Conservation (phyloP, 2,888 invertebrate genomes). For the Andrena hattorfiana region DNA sequence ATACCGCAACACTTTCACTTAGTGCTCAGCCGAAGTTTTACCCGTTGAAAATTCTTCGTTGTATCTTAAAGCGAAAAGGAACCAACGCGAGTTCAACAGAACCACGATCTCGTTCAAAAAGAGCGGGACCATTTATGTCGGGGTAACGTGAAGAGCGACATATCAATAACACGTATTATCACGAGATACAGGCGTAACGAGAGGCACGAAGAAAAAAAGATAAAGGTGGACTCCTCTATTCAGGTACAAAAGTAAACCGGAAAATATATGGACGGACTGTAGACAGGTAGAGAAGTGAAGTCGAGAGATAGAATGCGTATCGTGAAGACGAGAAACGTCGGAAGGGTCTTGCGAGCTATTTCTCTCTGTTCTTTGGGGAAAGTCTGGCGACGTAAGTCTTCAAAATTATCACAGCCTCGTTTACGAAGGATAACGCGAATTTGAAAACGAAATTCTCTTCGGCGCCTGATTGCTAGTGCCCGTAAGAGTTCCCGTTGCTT, state of each 20-base stretch:
- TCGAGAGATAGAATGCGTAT: slow-evolving; percentile 38
- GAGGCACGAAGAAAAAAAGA: slow-evolving; percentile 36
- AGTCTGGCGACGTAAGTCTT: slow-evolving; percentile 66
- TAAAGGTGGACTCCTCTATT: slow-evolving; percentile 29
- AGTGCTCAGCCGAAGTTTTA: neutral
- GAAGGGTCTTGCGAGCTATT: slow-evolving; percentile 21
- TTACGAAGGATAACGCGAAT: slow-evolving; percentile 53
- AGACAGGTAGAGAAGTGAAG: slow-evolving; percentile 47
- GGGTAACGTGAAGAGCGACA: slow-evolving; percentile 20
- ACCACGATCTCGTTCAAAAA: slow-evolving; percentile 9
- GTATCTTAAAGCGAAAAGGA: neutral
- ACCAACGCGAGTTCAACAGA: neutral
- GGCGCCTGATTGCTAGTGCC: slow-evolving; percentile 16
- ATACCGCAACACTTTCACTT: neutral
- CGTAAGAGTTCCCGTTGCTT: slow-evolving; percentile 28
- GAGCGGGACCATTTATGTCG: neutral
- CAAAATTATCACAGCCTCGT: slow-evolving; percentile 71
- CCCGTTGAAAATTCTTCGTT: neutral
- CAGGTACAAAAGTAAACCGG: slow-evolving; percentile 50
- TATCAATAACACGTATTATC: slow-evolving; percentile 33
- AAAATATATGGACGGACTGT: slow-evolving; percentile 59
- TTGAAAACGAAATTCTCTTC: slow-evolving; percentile 41
- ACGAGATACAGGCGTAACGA: slow-evolving; percentile 46
- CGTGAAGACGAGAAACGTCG: slow-evolving; percentile 22
- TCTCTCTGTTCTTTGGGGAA: slow-evolving; percentile 46